Conservation (phyloP, 1,140 invertebrate genomes). For the Maniola jurtina region DNA sequence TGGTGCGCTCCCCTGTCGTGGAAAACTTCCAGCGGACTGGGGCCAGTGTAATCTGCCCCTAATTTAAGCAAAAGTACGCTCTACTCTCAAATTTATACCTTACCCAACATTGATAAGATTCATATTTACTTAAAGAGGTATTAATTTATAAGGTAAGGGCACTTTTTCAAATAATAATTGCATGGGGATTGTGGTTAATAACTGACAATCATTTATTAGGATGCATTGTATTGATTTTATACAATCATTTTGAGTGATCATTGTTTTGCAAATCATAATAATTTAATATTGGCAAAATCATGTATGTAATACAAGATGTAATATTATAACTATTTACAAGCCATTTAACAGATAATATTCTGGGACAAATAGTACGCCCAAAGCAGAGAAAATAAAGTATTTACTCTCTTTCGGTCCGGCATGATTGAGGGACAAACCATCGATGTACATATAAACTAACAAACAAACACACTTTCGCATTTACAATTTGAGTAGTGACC, state of each 20-base stretch:
- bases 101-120: slow-evolving; percentile 23
- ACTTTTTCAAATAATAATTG: slow-evolving; percentile 67
- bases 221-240: slow-evolving; percentile 42
- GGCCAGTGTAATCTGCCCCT: slow-evolving; percentile 54
- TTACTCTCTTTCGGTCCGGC: no score
- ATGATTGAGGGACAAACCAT: no score
- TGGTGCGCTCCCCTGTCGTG: slow-evolving; percentile 29
- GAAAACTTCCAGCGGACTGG: slow-evolving; percentile 37
- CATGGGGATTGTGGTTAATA: slow-evolving; percentile 55
- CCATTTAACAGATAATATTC: no score
- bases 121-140: slow-evolving; percentile 23
- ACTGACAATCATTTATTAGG: slow-evolving; percentile 52
- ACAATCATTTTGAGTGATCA: slow-evolving; percentile 9
- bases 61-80: slow-evolving; percentile 42
- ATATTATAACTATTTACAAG: no score
- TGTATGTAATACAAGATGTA: no score
- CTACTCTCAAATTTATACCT: neutral
- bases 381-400: no score
- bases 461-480: no score
- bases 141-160: slow-evolving; percentile 36
- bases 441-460: no score
- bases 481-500: no score
- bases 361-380: no score
- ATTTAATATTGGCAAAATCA: no score
- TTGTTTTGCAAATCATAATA: neutral